phyloP scores from a whole-genome alignment of 92 coral and sea anemone species.

The Paramuricea clavata region DNA sequence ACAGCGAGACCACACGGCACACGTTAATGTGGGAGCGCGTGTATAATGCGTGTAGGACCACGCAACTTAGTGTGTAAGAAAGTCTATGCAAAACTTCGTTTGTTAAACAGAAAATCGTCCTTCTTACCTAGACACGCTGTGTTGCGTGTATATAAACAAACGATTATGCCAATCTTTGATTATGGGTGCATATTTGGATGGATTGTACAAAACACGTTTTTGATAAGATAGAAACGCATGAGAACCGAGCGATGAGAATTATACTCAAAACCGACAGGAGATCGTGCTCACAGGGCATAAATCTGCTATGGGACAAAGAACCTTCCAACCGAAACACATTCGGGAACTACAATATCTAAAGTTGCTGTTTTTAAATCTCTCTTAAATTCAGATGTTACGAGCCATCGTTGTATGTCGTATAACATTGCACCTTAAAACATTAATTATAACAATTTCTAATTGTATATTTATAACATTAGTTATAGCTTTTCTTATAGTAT shows the following conservation, averaged over 20 bases:
- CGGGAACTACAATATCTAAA: not conserved
- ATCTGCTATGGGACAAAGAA: not conserved
- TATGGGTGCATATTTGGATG: not conserved
- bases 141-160: not conserved
- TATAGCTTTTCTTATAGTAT: too few species aligned
- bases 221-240: not conserved
- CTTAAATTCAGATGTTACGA: not conserved
- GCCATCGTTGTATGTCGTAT: constrained; percentile 12
- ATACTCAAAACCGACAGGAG: constrained; percentile 1
- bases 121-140: not conserved
- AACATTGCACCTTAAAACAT: too few species aligned
- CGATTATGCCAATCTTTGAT: not conserved
- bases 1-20: too few species aligned
- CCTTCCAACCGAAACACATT: not conserved
- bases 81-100: not conserved
- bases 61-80: too few species aligned
- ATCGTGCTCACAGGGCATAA: constrained; percentile 26
- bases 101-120: not conserved
- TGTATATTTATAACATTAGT: too few species aligned
- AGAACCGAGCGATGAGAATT: constrained; percentile 8
- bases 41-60: too few species aligned
- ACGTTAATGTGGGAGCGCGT: too few species aligned
- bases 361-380: not conserved
- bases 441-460: too few species aligned
- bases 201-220: not conserved